Evolutionary conservation across 1,140 invertebrate species (phyloP), one percentile per base, ranked within the genome.

Genomic region (Drosophila sechellia): DNA sequence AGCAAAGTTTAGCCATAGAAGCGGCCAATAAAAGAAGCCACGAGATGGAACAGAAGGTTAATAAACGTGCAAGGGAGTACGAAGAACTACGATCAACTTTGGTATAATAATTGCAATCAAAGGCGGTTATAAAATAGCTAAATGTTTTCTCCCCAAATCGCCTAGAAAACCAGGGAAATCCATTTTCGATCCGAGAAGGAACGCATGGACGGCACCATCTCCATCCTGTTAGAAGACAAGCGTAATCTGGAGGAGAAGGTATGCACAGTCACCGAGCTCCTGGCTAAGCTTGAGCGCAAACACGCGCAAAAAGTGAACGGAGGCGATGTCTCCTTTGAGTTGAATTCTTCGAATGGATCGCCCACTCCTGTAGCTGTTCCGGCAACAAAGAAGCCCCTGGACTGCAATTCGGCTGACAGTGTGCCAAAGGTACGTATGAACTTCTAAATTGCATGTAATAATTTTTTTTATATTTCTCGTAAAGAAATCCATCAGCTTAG

Each of bases 191-290:
- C 17, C 0, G 64, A 73, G 8, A 56, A 27, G n/a, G 40, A 15
- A 0, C 60, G 64, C 5, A 34, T 80, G 39, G 27, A 72, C 22
- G 52, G 25, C 6, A 89, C 79, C 5, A 80, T 83, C 45, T 65
- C 57, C 11, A 73, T 68, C 61, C 45, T 89, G 0, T 37, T 89
- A 5, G 56, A 58, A 13, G 84, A 84, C 20, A 89, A 89, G 25
- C 79, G 79, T 11, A 69, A 73, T 10, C 45, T 89, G 3, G 79
- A 89, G 56, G 84, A 89, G 20, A 80, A 74, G 31, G n/a, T 77
- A 1, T 80, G 61, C 43, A 58, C 61, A 0, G 45, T 78, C 4
- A 52, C 31, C 35, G 84, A 84, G 2, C 71, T 71, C 27, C 10
- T 74, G 11, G 8, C 25, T 4, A 84, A 79, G 20, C 20, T 89